Percentiles rank a stretch among this genome's conserved stretches.
These are phyloP conservation scores for Lophius piscatorius DNA, from an alignment of 2,113 vertebrate species.

Conservation along the genomic window DNA sequence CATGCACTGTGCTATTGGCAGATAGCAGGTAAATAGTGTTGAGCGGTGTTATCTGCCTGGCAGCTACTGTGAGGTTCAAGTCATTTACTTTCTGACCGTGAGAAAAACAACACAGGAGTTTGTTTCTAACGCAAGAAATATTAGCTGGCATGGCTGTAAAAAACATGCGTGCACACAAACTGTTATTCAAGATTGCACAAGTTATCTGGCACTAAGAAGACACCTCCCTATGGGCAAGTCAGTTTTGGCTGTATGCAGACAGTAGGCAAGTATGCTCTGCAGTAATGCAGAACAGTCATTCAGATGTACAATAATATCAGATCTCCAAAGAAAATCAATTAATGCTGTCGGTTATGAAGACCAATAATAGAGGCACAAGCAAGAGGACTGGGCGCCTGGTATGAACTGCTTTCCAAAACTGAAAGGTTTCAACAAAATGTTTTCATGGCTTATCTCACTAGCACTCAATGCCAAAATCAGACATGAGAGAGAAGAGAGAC, in stretches of 20 bases:
- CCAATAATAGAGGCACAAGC: conserved; percentile 47
- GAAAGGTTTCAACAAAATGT: too few relatives aligned
- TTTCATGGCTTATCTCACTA: too few relatives aligned
- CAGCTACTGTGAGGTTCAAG: conserved; percentile 23
- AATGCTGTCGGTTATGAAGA: conserved; percentile 55
- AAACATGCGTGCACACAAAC: conserved; percentile 7
- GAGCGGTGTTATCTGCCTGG: conserved; percentile 16
- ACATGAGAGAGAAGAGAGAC: too few relatives aligned
- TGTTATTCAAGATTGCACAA: background rate
- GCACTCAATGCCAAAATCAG: too few relatives aligned
- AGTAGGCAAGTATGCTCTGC: conserved; percentile 13
- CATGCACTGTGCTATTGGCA: conserved; percentile 33
- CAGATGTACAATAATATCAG: conserved; percentile 39
- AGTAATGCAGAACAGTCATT: conserved; percentile 31
- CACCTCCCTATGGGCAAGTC: conserved; percentile 21
- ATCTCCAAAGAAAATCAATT: conserved; percentile 46
- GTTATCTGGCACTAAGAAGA: background rate
- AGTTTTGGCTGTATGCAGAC: conserved; percentile 4
- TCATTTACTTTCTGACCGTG: conserved; percentile 17
- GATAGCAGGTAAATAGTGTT: conserved; percentile 48
- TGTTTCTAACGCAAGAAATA: conserved; percentile 1
- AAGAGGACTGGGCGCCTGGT: conserved; percentile 6
- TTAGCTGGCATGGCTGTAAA: background rate
- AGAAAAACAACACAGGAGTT: conserved; percentile 2
- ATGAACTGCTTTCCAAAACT: too few relatives aligned